These are phyloP conservation scores for Sicus ferrugineus DNA, from an alignment of 2,888 invertebrate genomes.

Conservation along the genomic window DNA sequence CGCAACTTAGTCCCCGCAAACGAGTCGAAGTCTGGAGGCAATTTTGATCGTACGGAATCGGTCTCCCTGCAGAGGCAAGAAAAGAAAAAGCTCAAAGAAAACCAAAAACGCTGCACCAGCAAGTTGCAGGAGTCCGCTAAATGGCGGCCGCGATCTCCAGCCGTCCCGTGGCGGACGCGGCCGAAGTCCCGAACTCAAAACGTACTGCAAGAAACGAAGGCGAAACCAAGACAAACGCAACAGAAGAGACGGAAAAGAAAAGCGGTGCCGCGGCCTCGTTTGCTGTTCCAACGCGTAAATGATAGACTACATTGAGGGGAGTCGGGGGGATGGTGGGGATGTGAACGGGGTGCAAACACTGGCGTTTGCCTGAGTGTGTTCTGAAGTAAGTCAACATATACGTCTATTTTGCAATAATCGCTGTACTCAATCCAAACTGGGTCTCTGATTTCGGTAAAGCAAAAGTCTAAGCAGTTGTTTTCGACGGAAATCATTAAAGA, in stretches of 20 bases:
- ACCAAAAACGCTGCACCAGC: too few relatives aligned
- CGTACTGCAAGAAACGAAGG: slow-evolving; percentile 22
- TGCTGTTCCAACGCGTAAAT: slow-evolving; percentile 58
- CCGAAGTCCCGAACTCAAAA: slow-evolving; percentile 17
- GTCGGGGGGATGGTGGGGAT: slow-evolving; percentile 62
- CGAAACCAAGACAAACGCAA: slow-evolving; percentile 41
- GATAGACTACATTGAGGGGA: slow-evolving; percentile 66
- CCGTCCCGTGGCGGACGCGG: too few relatives aligned
- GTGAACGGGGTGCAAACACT: slow-evolving; percentile 44
- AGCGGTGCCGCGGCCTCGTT: slow-evolving; percentile 45
- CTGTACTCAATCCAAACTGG: too few relatives aligned
- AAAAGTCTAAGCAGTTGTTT: slow-evolving; percentile 37
- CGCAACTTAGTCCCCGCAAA: too few relatives aligned
- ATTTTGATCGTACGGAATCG: slow-evolving; percentile 25
- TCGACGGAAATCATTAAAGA: slow-evolving; percentile 37
- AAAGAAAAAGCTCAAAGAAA: slow-evolving; percentile 65
- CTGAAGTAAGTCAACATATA: slow-evolving; percentile 48
- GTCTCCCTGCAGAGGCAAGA: slow-evolving; percentile 57
- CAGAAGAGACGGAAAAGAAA: too few relatives aligned
- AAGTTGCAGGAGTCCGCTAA: too few relatives aligned
- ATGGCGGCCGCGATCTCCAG: too few relatives aligned
- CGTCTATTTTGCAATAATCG: slow-evolving; percentile 35
- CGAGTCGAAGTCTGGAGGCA: slow-evolving; percentile 16
- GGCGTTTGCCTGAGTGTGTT: slow-evolving; percentile 51
- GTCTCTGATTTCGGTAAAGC: slow-evolving; percentile 37